Base-by-base conservation (phyloP, 2,113 vertebrate genomes). In the Gymnobelideus leadbeateri region DNA sequence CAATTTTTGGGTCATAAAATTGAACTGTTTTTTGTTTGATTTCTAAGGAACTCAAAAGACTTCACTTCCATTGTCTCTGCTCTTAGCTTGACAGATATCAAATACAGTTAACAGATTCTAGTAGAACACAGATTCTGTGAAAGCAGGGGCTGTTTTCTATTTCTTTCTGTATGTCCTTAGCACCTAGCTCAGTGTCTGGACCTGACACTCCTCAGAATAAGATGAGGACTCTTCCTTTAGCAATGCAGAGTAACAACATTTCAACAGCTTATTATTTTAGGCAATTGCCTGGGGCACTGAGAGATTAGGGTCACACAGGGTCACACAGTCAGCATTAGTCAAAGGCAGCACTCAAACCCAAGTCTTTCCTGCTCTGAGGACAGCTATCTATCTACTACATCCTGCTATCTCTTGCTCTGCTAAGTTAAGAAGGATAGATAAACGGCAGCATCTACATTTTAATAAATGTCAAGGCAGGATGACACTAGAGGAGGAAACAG, bases 81-180 rank as follows among this genome's bases (percentile, higher is more conserved):
- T 93, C 89, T 95, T 90, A 25, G 54, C 53, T 90, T 91, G 31
- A 37, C 89, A 97, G 43, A 10, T 94, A 47, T 91, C 43, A 43
- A 53, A 21, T 25, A 43, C 51, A 31, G 57, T 94, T 96, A 46
- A 46, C 49, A 47, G 24, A 84, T 84, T 23, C 68, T 19, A 84
- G n/a, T 21, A 43, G n/a, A 84, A 43, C 43, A n/a, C 43, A 23
- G 23, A 84, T 84, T n/a, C 68, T 43, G 37, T 43, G 37, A 84
- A 43, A 43, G 5, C 5, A 21, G 37, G 37, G 19, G 6, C 16
- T 43, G 37, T 43, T 84, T 43, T 84, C 68, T 5, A 84, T 84
- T 84, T 68, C 31, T n/a, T 77, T 77, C 31, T 77, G 19, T 37
- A 43, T 43, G 5, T 84, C 37, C 68, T 43, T 84, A 84, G 68